phyloP scores from a whole-genome alignment of 1,140 invertebrate species.

The Tetramorium parvispinum region DNA sequence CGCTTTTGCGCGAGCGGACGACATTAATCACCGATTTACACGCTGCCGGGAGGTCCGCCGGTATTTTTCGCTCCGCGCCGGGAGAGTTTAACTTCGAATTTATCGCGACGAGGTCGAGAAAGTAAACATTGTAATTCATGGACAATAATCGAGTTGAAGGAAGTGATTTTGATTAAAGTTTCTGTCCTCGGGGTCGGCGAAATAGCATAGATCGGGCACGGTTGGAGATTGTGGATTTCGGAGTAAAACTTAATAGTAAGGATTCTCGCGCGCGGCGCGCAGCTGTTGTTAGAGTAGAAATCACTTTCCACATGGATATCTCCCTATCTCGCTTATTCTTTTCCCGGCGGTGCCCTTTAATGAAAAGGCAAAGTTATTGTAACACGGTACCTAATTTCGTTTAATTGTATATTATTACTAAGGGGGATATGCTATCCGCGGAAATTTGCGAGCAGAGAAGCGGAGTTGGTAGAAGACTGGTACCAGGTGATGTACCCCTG shows the following conservation, averaged over 20 bases:
- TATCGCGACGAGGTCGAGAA: constrained; percentile 13
- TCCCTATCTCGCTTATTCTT: constrained; percentile 28
- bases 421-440: constrained; percentile 40
- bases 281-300: constrained; percentile 52
- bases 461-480: not conserved
- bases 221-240: constrained; percentile 29
- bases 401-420: constrained; percentile 77
- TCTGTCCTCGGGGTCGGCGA: not conserved
- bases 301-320: constrained; percentile 36
- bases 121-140: constrained; percentile 25
- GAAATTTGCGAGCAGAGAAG: constrained; percentile 65
- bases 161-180: constrained; percentile 20
- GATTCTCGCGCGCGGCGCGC: not conserved
- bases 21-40: constrained; percentile 47
- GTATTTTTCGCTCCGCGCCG: constrained; percentile 13
- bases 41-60: constrained; percentile 15
- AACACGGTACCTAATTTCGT: constrained; percentile 75
- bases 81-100: constrained; percentile 8
- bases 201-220: not conserved
- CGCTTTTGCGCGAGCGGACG: not conserved
- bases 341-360: constrained; percentile 63
- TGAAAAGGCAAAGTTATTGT: constrained; percentile 77
- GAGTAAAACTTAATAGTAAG: constrained; percentile 13
- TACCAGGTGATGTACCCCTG: constrained; percentile 11
- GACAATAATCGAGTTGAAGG: constrained; percentile 17